Conservation (phyloP, 2,113 vertebrate species). For the mouse (Mus musculus) region GRCm39 chr9:62815501-62816000, state of each 20-base stretch:
- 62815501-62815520: not conserved
- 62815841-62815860: not conserved
- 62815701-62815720: not conserved
- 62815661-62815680: not conserved
- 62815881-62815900: not conserved
- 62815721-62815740: not conserved
- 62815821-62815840: not conserved
- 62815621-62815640: not conserved
- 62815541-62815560: constrained; percentile 6
- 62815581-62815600: not conserved
- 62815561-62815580: not conserved
- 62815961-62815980: constrained; percentile 11
- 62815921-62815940: constrained; percentile 10
- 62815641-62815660: not conserved
- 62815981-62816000: not conserved
- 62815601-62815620: not conserved
- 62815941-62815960: constrained; percentile 50
- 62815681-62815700: not conserved
- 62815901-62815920: not conserved
- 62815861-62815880: not conserved
- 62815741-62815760: not conserved
- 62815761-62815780: not conserved
- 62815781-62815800: not conserved
- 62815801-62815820: not conserved
- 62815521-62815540: not conserved